Conservation (phyloP, 2,113 vertebrate species). For the Campylomormyrus tamandua region DNA sequence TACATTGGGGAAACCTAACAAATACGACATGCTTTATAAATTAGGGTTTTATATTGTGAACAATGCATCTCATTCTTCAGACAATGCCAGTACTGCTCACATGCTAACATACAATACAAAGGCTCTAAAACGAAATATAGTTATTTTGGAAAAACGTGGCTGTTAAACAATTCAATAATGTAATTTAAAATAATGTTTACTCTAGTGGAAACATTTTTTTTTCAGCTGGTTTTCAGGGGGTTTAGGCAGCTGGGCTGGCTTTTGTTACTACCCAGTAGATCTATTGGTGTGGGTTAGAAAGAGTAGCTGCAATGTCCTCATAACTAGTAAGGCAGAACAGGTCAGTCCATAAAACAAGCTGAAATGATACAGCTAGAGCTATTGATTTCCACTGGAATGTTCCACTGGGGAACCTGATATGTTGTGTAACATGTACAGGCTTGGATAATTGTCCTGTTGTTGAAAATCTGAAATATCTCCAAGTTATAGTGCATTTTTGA, state of each 20-base stretch:
- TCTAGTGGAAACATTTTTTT: background rate
- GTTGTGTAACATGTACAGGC: background rate
- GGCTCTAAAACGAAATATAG: background rate
- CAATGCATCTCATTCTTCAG: background rate
- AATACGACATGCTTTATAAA: background rate
- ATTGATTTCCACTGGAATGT: slow-evolving; percentile 3
- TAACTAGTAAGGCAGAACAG: background rate
- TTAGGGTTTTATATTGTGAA: background rate
- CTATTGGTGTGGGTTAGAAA: background rate
- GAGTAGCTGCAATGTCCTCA: background rate
- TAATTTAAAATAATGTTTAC: background rate
- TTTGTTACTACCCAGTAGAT: background rate
- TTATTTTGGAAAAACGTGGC: background rate
- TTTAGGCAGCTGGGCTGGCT: background rate
- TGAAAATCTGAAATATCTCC: background rate
- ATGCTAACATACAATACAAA: background rate
- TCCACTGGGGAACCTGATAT: background rate
- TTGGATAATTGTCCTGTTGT: slow-evolving; percentile 2
- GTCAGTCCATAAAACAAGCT: background rate
- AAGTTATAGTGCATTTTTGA: slow-evolving; percentile 4
- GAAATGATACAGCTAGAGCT: background rate
- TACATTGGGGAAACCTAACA: background rate
- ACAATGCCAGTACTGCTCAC: background rate
- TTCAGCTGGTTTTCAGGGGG: background rate
- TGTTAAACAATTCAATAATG: background rate